Evolutionary conservation across 2,888 invertebrate species (phyloP).

Genomic region (Chromoteleia sp.): DNA sequence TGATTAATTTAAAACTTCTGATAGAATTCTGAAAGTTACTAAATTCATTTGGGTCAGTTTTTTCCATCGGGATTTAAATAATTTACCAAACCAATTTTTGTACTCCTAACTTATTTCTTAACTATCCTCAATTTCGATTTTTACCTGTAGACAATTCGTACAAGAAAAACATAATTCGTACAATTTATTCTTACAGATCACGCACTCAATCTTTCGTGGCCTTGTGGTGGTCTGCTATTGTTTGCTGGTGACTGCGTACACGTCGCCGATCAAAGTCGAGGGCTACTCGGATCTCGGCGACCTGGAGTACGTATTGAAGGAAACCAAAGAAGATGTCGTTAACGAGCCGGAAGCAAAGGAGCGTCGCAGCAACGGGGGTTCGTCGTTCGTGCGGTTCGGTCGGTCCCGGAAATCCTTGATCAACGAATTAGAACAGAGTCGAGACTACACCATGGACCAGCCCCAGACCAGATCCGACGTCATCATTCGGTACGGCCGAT

Average conservation of each 20-base stretch:
- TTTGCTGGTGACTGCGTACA: constrained; percentile 72
- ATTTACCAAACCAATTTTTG: too few relatives aligned
- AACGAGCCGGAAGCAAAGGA: constrained; percentile 79
- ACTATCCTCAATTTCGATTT: too few relatives aligned
- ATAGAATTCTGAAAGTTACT: too few relatives aligned
- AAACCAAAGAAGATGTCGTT: constrained; percentile 70
- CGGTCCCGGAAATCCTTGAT: constrained; percentile 65
- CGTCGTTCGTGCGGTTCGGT: constrained; percentile 78
- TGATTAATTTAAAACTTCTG: too few relatives aligned
- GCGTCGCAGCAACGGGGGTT: constrained; percentile 77
- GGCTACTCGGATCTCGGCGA: constrained; percentile 68
- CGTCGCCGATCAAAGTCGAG: constrained; percentile 72
- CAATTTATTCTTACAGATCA: constrained; percentile 72
- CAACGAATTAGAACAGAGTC: constrained; percentile 35
- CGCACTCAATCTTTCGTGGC: constrained; percentile 74
- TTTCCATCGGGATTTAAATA: too few relatives aligned
- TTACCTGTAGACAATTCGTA: too few relatives aligned
- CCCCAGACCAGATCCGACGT: constrained; percentile 79
- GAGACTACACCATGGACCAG: constrained; percentile 66
- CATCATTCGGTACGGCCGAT: constrained; percentile 82
- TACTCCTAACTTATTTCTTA: too few relatives aligned
- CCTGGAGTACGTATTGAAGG: constrained; percentile 78
- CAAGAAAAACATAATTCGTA: too few relatives aligned
- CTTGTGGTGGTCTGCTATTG: constrained; percentile 75
- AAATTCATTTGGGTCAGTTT: too few relatives aligned